A percentile compares a stretch with the other conserved stretches of the same genome.
Evolutionary conservation across 2,888 invertebrate genomes (phyloP).

Genomic region (Ligdia adustata): DNA sequence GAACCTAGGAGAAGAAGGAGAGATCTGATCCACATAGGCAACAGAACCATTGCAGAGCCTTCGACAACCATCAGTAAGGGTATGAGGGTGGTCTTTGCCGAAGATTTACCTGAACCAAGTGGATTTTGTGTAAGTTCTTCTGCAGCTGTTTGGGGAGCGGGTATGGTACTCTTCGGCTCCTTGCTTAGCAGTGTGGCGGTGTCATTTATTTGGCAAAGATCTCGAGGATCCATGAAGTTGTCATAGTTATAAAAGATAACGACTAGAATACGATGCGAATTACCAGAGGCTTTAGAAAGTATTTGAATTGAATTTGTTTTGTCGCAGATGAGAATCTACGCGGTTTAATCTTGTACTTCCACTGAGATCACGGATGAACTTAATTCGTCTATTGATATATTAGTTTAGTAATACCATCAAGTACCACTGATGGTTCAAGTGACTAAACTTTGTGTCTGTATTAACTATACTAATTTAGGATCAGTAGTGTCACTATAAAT

Average conservation of each 20-base stretch:
- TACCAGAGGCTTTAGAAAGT: background rate
- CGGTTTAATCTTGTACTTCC: too few species aligned
- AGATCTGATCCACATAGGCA: conserved; percentile 72
- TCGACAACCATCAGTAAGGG: conserved; percentile 86
- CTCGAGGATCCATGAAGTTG: conserved; percentile 62
- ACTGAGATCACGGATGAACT: too few species aligned
- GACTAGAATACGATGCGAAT: background rate
- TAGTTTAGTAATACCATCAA: too few species aligned
- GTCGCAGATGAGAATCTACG: conserved; percentile 6
- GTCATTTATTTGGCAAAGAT: conserved; percentile 71
- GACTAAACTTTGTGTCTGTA: too few species aligned
- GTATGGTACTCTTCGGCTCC: conserved; percentile 84
- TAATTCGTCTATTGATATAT: too few species aligned
- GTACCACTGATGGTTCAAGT: too few species aligned
- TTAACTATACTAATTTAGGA: too few species aligned
- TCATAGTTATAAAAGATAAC: conserved; percentile 38
- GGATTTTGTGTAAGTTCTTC: conserved; percentile 86
- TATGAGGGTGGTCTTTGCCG: conserved; percentile 87
- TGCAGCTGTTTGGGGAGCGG: conserved; percentile 86
- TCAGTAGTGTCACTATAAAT: too few species aligned
- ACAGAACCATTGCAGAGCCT: conserved; percentile 79
- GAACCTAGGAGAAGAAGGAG: conserved; percentile 75
- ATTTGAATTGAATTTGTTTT: conserved; percentile 1
- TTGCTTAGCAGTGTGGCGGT: conserved; percentile 78
- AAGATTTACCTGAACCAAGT: conserved; percentile 81